These are phyloP conservation scores for Eupithecia subumbrata DNA, from an alignment of 2,888 invertebrate genomes.

Conservation along the genomic window DNA sequence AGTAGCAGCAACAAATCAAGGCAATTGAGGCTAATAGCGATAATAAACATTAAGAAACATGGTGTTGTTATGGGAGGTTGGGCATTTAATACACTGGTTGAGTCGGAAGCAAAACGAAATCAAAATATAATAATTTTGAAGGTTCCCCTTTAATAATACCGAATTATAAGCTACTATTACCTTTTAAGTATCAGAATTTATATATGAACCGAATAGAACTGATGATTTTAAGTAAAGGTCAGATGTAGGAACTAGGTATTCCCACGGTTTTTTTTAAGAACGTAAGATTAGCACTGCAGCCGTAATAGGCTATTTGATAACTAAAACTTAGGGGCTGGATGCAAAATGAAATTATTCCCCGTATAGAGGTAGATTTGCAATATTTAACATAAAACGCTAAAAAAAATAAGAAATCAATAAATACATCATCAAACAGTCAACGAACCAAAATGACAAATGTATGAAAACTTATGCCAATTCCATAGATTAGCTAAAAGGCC, in stretches of 20 bases:
- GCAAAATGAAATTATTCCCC: neutral
- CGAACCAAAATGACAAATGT: neutral
- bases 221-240: neutral
- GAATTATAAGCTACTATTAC: neutral
- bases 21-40: conserved; percentile 60
- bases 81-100: neutral
- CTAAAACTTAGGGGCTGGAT: neutral
- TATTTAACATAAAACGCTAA: neutral
- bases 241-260: neutral
- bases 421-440: neutral
- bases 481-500: neutral
- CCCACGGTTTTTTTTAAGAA: neutral
- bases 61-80: conserved; percentile 38
- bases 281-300: neutral
- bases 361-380: neutral
- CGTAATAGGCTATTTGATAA: neutral
- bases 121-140: neutral
- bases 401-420: neutral
- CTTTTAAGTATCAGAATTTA: neutral
- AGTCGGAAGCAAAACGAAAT: conserved; percentile 1
- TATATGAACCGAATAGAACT: neutral
- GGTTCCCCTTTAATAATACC: neutral
- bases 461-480: neutral
- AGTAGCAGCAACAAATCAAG: conserved; percentile 53
- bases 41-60: conserved; percentile 53